A percentile compares a stretch with the other conserved stretches of the same genome.
Evolutionary conservation across 1,140 invertebrate species (phyloP).

Genomic region (Papilio dardanus): DNA sequence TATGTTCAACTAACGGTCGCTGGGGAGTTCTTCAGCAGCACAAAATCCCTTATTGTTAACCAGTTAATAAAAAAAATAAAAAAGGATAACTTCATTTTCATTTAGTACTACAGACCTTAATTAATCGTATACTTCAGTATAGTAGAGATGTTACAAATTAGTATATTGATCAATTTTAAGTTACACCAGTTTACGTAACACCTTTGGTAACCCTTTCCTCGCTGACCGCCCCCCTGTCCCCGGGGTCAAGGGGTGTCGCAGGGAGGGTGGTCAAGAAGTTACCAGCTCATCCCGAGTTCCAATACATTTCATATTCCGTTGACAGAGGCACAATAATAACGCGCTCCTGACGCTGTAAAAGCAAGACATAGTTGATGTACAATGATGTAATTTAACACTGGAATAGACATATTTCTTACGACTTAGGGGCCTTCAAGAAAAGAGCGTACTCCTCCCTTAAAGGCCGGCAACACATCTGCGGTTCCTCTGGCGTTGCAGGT

Average conservation of each 20-base stretch:
- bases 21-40: too few relatives aligned
- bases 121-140: background rate
- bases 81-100: background rate
- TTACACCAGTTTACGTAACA: conserved; percentile 43
- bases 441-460: too few relatives aligned
- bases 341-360: conserved; percentile 69
- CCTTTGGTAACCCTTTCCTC: conserved; percentile 45
- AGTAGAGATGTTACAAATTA: background rate
- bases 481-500: too few relatives aligned
- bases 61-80: background rate
- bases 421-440: too few relatives aligned
- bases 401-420: conserved; percentile 45
- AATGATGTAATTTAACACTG: conserved; percentile 47
- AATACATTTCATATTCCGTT: conserved; percentile 83
- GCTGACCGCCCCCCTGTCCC: conserved; percentile 62
- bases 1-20: too few relatives aligned
- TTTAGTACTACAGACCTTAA: background rate
- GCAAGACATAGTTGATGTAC: conserved; percentile 76
- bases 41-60: too few relatives aligned
- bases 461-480: too few relatives aligned
- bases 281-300: conserved; percentile 75
- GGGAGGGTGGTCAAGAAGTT: conserved; percentile 61
- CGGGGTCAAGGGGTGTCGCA: conserved; percentile 64
- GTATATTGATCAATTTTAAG: conserved; percentile 34
- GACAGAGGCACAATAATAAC: conserved; percentile 82